Evolutionary conservation across 2,113 vertebrate species (phyloP).

Genomic region (Labeo rohita): DNA sequence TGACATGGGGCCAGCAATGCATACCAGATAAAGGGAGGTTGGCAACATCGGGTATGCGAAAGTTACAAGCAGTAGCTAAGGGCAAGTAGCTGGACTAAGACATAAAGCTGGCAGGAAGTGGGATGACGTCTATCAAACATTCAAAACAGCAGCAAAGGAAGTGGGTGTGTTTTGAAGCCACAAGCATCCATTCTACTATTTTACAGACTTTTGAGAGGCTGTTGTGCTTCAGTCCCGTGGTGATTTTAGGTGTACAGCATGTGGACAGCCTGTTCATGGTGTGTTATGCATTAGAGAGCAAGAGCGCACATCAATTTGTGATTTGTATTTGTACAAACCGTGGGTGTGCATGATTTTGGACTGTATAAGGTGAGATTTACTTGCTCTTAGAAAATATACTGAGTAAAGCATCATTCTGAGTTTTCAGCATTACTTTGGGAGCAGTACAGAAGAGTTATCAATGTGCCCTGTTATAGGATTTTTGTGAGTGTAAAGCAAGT

Average conservation of each 20-base stretch:
- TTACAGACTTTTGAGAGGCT: slow-evolving; percentile 49
- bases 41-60: slow-evolving; percentile 60
- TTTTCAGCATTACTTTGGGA: slow-evolving; percentile 34
- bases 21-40: slow-evolving; percentile 56
- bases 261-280: slow-evolving; percentile 29
- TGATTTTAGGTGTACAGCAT: slow-evolving; percentile 32
- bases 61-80: slow-evolving; percentile 68
- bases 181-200: slow-evolving; percentile 65
- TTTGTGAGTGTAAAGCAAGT: slow-evolving; percentile 31
- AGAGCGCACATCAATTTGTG: not conserved
- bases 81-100: slow-evolving; percentile 39
- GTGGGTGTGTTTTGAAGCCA: slow-evolving; percentile 68
- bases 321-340: not conserved
- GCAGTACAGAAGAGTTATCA: slow-evolving; percentile 8
- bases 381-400: slow-evolving; percentile 14
- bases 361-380: slow-evolving; percentile 44
- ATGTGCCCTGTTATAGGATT: not conserved
- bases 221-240: slow-evolving; percentile 51
- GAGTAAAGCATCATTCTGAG: slow-evolving; percentile 15
- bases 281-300: slow-evolving; percentile 39
- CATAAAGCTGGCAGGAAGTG: slow-evolving; percentile 55
- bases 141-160: slow-evolving; percentile 71
- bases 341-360: slow-evolving; percentile 33
- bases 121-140: slow-evolving; percentile 71
- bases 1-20: slow-evolving; percentile 45